Evolutionary conservation across 2,797 vertebrate species (phyloP), one percentile per base, ranked within the genome.

Genomic region (Microctenopoma steveboyesi): DNA sequence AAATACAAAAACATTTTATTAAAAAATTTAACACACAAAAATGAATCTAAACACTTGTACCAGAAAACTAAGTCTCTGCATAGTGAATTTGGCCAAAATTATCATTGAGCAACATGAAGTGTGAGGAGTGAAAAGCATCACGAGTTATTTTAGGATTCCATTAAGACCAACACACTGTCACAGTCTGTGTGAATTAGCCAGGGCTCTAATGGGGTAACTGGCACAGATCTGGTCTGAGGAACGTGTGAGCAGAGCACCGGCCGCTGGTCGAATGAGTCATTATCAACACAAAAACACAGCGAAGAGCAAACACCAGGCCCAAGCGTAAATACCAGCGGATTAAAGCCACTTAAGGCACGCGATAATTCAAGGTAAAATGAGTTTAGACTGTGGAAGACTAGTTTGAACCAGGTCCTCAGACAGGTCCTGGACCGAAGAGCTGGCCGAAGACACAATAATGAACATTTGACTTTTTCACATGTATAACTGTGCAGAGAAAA

Each of bases 1-100:
- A 74, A 79, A 66, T 80, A 87, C 25, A 81, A 82, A 11, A 67
- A 45, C 52, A 68, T 66, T 81, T 80, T 83, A 86, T 82, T 79
- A 39, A 73, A 82, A 73, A 70, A 51, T 27, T 59, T 63, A 39
- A 0, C 66, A 76, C 85, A 82, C 51, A 57, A 53, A 42, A 65
- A 51, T 64, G 64, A 79, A 51, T 16, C 63, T 69, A 77, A 52
- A 10, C 5, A 25, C 56, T 35, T 1, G 45, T 3, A 18, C 7
- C 2, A 3, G 52, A 58, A 55, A 63, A 52, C 30, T 28, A n/a
- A 72, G 59, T 35, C 40, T 43, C 30, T 59, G 50, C 5, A 8
- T 11, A 40, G 58, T 57, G 39, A 30, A 72, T 76, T 62, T 78
- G 79, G 64, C 62, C 62, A 8, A 14, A 54, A 35, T 5, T 25